Evolutionary conservation across 2,113 vertebrate species (phyloP).

Genomic region (Paedocypris sp.): DNA sequence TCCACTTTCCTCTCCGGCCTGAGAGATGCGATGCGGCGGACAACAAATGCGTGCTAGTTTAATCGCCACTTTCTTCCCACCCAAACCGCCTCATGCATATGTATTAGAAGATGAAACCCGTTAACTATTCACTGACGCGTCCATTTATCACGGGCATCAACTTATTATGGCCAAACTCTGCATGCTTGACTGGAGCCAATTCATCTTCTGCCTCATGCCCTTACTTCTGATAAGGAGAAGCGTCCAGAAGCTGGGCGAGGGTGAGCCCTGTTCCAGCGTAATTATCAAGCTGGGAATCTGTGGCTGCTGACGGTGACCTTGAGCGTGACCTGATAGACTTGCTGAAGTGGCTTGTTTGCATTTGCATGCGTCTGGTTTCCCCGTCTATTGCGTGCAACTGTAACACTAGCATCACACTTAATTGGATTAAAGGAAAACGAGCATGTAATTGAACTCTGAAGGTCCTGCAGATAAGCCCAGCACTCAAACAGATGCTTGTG

Average conservation of each 20-base stretch:
- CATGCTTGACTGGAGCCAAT: conserved; percentile 36
- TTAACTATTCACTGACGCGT: conserved; percentile 24
- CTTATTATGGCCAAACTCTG: conserved; percentile 28
- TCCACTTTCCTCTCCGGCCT: neutral
- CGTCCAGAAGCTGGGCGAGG: conserved; percentile 10
- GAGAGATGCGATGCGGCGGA: neutral
- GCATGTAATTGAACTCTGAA: neutral
- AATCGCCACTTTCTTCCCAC: neutral
- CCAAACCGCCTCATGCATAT: conserved; percentile 30
- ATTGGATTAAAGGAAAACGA: conserved; percentile 5
- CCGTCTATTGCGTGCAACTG: neutral
- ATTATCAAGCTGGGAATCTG: conserved; percentile 24
- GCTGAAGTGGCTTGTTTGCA: conserved; percentile 3
- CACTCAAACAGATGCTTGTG: neutral
- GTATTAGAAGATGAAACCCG: conserved; percentile 28
- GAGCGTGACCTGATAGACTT: neutral
- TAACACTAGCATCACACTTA: neutral
- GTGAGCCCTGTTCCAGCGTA: conserved; percentile 1
- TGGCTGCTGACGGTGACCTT: conserved; percentile 15
- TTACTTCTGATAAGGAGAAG: conserved; percentile 28
- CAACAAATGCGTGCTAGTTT: neutral
- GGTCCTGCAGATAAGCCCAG: neutral
- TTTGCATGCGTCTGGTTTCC: neutral
- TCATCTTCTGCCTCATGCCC: conserved; percentile 25
- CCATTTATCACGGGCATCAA: conserved; percentile 36